Conservation (phyloP, 2,113 vertebrate genomes). For the Dunckerocampus dactyliophorus region DNA sequence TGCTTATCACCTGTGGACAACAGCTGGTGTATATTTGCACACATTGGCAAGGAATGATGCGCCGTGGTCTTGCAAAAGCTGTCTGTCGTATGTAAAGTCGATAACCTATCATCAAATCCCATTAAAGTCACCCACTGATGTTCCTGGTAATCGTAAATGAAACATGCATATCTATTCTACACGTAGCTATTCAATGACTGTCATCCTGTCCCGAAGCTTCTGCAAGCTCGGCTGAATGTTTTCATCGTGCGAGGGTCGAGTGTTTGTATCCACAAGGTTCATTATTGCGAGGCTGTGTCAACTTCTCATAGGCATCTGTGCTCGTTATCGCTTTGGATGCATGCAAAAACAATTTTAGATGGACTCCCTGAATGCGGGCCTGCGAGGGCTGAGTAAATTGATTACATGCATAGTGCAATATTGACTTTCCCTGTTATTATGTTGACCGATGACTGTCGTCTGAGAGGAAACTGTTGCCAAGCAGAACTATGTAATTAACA, state of each 20-base stretch:
- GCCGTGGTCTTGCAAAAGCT: too few relatives aligned
- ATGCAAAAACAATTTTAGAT: slow-evolving; percentile 3
- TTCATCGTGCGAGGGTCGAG: not conserved
- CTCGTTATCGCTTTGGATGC: not conserved
- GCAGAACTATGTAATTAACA: slow-evolving; percentile 1
- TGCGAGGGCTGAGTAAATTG: not conserved
- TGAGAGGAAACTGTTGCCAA: too few relatives aligned
- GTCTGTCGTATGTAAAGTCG: too few relatives aligned
- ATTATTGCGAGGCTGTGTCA: not conserved
- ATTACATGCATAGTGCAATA: not conserved
- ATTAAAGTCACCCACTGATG: too few relatives aligned
- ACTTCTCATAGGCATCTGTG: not conserved
- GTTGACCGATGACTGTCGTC: not conserved
- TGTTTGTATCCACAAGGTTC: not conserved
- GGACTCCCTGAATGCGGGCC: slow-evolving; percentile 3
- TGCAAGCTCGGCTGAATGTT: not conserved
- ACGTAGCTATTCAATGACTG: slow-evolving; percentile 1
- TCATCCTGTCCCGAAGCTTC: not conserved
- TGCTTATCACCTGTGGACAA: too few relatives aligned
- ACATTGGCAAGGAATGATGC: too few relatives aligned
- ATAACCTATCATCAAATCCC: too few relatives aligned
- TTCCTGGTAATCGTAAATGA: too few relatives aligned
- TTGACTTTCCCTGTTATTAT: not conserved
- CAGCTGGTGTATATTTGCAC: too few relatives aligned
- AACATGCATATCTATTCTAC: not conserved